Evolutionary conservation across 2,113 vertebrate genomes (phyloP).

Genomic region (Carollia perspicillata): DNA sequence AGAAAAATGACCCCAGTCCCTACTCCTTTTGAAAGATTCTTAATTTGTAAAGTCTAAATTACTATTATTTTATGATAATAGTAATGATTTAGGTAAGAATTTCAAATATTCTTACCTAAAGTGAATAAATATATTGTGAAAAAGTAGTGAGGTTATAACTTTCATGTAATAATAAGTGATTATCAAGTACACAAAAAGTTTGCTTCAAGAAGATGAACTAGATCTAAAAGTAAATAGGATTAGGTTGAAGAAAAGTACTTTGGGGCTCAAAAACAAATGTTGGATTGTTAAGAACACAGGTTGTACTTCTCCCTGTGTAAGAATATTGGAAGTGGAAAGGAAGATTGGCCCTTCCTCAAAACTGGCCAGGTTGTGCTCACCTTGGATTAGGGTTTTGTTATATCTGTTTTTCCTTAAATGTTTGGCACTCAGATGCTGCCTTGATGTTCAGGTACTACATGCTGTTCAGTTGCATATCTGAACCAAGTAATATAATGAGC

Average conservation of each 20-base stretch:
- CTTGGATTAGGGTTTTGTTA: background rate
- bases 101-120: conserved; percentile 17
- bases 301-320: background rate
- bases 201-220: background rate
- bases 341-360: background rate
- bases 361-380: background rate
- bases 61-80: conserved; percentile 42
- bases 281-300: background rate
- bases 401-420: conserved; percentile 30
- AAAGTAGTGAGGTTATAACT: background rate
- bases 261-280: background rate
- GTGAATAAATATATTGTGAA: background rate
- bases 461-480: background rate
- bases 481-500: background rate
- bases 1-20: background rate
- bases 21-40: background rate
- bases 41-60: background rate
- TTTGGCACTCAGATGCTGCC: background rate
- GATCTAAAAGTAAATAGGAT: background rate
- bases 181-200: background rate
- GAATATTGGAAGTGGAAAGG: background rate
- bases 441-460: background rate
- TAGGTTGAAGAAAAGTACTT: background rate
- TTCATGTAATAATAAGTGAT: background rate
- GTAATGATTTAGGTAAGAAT: too few relatives aligned